Evolutionary conservation across 2,797 vertebrate species (phyloP).

Genomic region (Bradypodion pumilum): DNA sequence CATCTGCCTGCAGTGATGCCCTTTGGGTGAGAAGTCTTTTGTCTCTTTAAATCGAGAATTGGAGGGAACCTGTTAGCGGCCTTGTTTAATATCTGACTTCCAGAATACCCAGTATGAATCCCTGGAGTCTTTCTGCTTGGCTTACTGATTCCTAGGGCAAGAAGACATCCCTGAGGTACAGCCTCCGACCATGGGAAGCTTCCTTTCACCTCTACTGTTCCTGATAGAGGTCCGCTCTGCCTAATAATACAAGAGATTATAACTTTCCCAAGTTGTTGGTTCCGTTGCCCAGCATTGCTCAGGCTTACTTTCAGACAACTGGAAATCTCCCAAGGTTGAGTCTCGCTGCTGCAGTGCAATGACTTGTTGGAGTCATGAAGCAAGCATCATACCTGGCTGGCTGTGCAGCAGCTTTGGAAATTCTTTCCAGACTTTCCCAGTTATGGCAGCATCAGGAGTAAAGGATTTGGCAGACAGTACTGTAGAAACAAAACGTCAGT

Average conservation of each 20-base stretch:
- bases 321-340: background rate
- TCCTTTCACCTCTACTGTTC: background rate
- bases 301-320: background rate
- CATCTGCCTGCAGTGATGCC: slow-evolving; percentile 5
- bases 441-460: background rate
- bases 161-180: background rate
- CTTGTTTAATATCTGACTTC: background rate
- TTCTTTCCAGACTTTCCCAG: background rate
- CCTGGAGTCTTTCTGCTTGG: background rate
- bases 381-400: background rate
- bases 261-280: background rate
- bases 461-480: background rate
- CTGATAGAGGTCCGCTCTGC: background rate
- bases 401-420: background rate
- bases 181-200: background rate
- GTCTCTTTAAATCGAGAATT: no score
- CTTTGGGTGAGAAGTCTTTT: slow-evolving; percentile 29
- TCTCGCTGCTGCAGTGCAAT: background rate
- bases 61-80: rapidly evolving
- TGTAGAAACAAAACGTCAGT: background rate
- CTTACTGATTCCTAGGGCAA: slow-evolving; percentile 5
- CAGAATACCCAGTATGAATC: background rate
- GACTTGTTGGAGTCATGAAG: no score
- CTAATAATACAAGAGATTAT: background rate
- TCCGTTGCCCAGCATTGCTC: background rate